These are phyloP conservation scores for Eunapius fragilis DNA, from an alignment of 37 sponge, comb jelly and placozoan genomes.

Conservation along the genomic window DNA sequence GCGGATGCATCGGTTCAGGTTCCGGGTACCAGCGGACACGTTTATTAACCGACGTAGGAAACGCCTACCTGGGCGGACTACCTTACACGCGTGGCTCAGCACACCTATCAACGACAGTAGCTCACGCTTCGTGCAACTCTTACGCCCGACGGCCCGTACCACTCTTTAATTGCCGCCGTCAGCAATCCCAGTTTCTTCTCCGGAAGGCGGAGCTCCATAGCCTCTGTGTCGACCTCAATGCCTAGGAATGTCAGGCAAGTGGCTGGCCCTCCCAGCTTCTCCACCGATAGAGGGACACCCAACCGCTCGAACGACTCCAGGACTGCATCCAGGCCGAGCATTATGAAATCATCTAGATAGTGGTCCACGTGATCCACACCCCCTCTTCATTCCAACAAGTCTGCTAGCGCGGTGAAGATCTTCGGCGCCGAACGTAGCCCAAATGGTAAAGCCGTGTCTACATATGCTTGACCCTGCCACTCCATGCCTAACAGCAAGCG, in stretches of 20 bases:
- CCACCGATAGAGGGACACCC: too few species aligned
- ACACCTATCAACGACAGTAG: not conserved
- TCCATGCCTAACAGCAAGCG: not conserved
- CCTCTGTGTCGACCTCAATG: too few species aligned
- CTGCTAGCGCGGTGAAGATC: conserved; percentile 10
- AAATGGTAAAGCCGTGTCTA: not conserved
- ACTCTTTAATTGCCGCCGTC: too few species aligned
- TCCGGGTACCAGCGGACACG: not conserved
- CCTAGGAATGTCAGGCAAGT: too few species aligned
- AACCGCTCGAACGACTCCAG: too few species aligned
- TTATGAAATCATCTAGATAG: too few species aligned
- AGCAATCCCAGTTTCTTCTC: too few species aligned
- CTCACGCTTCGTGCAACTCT: not conserved
- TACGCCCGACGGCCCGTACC: not conserved
- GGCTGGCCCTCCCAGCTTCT: too few species aligned
- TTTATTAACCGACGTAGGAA: conserved; percentile 8
- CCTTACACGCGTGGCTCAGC: conserved; percentile 4
- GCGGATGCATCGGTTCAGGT: not conserved
- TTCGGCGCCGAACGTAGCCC: not conserved
- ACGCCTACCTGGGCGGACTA: conserved; percentile 5
- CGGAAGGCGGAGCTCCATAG: too few species aligned
- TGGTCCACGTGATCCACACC: not conserved
- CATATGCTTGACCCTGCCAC: not conserved
- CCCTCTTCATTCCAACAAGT: not conserved
- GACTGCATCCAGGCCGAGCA: too few species aligned